These are phyloP conservation scores for Zeuzera pyrina DNA, from an alignment of 2,888 invertebrate genomes.

Conservation along the genomic window DNA sequence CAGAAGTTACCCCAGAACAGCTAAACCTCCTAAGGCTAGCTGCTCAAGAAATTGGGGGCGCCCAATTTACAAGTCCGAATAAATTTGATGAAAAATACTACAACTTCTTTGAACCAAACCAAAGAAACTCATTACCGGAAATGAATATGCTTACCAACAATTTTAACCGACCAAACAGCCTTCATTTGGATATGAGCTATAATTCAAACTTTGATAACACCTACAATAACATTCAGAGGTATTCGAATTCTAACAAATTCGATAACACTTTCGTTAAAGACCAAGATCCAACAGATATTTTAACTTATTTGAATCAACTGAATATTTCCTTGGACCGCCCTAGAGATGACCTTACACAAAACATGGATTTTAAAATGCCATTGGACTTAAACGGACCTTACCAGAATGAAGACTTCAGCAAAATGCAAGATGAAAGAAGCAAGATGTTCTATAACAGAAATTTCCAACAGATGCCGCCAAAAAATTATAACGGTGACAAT, in stretches of 20 bases:
- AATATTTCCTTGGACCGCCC: constrained; percentile 41
- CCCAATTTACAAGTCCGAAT: constrained; percentile 53
- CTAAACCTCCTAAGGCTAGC: constrained; percentile 59
- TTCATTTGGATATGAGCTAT: constrained; percentile 52
- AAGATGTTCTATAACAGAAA: constrained; percentile 48
- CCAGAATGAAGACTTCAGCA: constrained; percentile 41
- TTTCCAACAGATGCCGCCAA: constrained; percentile 34
- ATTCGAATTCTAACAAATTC: constrained; percentile 43
- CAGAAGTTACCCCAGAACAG: constrained; percentile 54
- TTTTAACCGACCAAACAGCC: constrained; percentile 50
- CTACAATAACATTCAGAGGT: constrained; percentile 37
- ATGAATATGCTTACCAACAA: constrained; percentile 45
- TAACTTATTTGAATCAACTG: constrained; percentile 49
- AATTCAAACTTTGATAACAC: constrained; percentile 39
- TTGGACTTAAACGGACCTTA: constrained; percentile 49
- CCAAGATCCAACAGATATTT: constrained; percentile 46
- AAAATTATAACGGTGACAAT: constrained; percentile 42
- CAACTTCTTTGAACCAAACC: constrained; percentile 61
- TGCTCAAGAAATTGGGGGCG: constrained; percentile 66
- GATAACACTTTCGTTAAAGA: constrained; percentile 35
- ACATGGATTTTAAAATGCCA: constrained; percentile 48
- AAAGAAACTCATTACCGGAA: constrained; percentile 61
- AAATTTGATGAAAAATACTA: constrained; percentile 54
- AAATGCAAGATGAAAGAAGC: constrained; percentile 42
- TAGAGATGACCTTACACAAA: constrained; percentile 38